phyloP scores from a whole-genome alignment of 2,888 invertebrate genomes.

The Drosophila monieri region DNA sequence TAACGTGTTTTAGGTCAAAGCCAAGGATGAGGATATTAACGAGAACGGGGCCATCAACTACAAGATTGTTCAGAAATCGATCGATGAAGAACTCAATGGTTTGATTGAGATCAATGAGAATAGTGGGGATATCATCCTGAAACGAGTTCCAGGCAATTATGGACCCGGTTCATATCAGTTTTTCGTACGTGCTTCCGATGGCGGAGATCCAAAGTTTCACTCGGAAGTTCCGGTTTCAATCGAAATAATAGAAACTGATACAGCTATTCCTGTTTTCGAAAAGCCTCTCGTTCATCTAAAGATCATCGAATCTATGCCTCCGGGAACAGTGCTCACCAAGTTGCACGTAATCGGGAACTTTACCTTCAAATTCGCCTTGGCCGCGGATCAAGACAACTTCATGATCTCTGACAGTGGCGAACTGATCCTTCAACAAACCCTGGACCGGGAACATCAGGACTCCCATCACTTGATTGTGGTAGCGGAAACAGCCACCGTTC shows the following conservation, averaged over 20 bases:
- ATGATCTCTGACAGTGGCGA: conserved; percentile 89
- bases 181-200: conserved; percentile 94
- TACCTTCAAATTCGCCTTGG: conserved; percentile 87
- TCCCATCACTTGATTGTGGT: conserved; percentile 89
- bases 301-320: conserved; percentile 90
- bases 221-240: conserved; percentile 93
- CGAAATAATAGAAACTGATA: conserved; percentile 89
- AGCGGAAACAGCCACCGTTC: conserved; percentile 88
- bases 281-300: conserved; percentile 91
- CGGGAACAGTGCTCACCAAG: conserved; percentile 88
- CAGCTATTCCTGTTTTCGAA: conserved; percentile 90
- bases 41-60: conserved; percentile 89
- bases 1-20: conserved; percentile 85
- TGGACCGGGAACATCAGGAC: conserved; percentile 90
- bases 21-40: conserved; percentile 92
- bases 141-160: conserved; percentile 78
- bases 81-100: conserved; percentile 87
- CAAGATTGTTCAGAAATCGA: conserved; percentile 89
- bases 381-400: conserved; percentile 88
- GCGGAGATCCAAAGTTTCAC: conserved; percentile 90
- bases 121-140: conserved; percentile 51
- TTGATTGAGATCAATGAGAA: conserved; percentile 90
- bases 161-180: conserved; percentile 91
- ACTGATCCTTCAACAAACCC: conserved; percentile 88
- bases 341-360: conserved; percentile 88